Base-by-base conservation (phyloP, 2,797 vertebrate genomes). In the Arrhamphus sclerolepis region DNA sequence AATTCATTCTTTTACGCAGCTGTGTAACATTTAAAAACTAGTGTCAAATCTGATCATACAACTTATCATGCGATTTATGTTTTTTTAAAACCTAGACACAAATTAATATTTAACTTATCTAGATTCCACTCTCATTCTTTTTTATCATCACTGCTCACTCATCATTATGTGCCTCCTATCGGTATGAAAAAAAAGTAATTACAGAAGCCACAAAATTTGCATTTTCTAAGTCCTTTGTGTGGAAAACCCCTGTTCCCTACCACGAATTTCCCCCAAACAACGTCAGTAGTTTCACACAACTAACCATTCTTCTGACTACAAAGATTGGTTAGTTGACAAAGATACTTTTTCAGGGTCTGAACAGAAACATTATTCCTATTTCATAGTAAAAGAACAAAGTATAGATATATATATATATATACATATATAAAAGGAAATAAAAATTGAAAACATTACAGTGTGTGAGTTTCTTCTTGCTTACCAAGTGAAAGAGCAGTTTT, bases 261-360 rank as follows among this genome's bases (percentile, higher is more conserved):
- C 1, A 14, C 68, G 58, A 83, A 78, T 80, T 88, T 77, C 77
- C 86, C 77, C 49, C 3, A 11, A 40, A 42, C 55, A 47, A 50
- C 31, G 38, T 68, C 46, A 13, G 76, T 58, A 86, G 85, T 89
- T 89, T 89, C 78, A 81, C 87, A 89, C 87, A 70, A 86, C 54
- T 62, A 83, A 86, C 86, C 77, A 88, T 43, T 41, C 34, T 49
- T 69, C 73, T 70, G 79, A 72, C 56, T 86, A 41, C 66, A 2
- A 21, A 70, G 52, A 71, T 65, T 70, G 13, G 66, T 26, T 26
- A 26, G 2, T 26, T 26, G 1, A 29, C 14, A 29, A 2, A 7
- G 0, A 10, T 16, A 0, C 39, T 20, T 42, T 62, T 50, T 53
- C 20, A 70, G 11, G 0, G 0, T 0, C 7, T 41, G 21, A 43